Conservation (phyloP, 2,888 invertebrate species). For the Diarsia mendica region DNA sequence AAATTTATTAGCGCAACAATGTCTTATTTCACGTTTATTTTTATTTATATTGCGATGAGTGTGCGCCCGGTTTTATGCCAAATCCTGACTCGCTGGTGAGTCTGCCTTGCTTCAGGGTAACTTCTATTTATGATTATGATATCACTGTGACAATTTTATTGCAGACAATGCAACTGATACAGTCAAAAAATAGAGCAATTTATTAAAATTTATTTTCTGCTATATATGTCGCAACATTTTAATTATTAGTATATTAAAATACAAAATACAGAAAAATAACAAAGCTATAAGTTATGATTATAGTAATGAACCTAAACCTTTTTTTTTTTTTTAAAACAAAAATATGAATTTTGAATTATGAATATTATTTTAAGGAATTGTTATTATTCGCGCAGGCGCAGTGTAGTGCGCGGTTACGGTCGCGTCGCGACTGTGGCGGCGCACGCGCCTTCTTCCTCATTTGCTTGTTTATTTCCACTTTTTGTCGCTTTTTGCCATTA, state of each 20-base stretch:
- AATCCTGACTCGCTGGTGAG: constrained; percentile 71
- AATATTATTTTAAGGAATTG: constrained; percentile 41
- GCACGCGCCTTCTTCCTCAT: constrained; percentile 70
- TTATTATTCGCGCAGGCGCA: constrained; percentile 68
- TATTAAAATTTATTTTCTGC: not conserved
- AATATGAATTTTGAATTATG: constrained; percentile 54
- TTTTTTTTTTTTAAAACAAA: not conserved
- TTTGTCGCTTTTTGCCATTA: constrained; percentile 65
- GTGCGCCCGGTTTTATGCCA: constrained; percentile 74
- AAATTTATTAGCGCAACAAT: constrained; percentile 65
- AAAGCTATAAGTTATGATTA: not conserved
- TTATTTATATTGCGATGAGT: constrained; percentile 72
- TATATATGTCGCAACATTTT: not conserved
- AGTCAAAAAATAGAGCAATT: not conserved
- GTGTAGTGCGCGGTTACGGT: constrained; percentile 74
- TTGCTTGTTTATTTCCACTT: constrained; percentile 66
- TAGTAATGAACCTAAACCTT: not conserved
- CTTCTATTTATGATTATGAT: constrained; percentile 63
- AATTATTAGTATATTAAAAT: not conserved
- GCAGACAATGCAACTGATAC: constrained; percentile 35
- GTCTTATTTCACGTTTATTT: constrained; percentile 69
- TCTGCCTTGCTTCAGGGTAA: constrained; percentile 61
- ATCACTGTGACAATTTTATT: constrained; percentile 49
- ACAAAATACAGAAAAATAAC: not conserved
- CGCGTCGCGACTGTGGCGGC: constrained; percentile 77